These are phyloP conservation scores for Sylvia atricapilla DNA, from an alignment of 2,113 vertebrate species.

Conservation along the genomic window DNA sequence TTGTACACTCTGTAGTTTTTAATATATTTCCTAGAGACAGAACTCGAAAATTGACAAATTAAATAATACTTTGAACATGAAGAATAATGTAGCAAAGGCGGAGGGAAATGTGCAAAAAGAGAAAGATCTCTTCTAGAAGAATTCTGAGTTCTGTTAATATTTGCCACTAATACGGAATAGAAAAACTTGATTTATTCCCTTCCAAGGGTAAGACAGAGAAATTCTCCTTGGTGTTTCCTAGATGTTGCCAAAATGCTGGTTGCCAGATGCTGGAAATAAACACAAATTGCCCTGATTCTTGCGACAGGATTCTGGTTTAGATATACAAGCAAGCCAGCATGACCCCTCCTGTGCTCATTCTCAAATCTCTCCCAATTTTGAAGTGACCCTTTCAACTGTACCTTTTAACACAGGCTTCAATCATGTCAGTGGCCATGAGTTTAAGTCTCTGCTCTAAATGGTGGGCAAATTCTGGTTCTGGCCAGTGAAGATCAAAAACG, in stretches of 20 bases:
- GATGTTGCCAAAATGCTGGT: not conserved
- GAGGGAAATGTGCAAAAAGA: not conserved
- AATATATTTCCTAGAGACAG: not conserved
- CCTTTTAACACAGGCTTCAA: conserved; percentile 98
- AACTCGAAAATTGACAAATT: not conserved
- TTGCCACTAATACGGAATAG: not conserved
- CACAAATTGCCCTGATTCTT: not conserved
- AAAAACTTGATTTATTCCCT: not conserved
- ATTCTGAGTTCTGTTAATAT: not conserved
- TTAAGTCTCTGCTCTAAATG: conserved; percentile 97
- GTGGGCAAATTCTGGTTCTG: conserved; percentile 93
- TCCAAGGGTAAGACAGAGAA: not conserved
- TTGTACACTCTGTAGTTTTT: not conserved
- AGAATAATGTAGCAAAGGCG: not conserved
- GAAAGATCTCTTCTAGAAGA: not conserved
- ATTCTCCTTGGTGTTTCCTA: not conserved
- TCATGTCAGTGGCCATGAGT: conserved; percentile 98
- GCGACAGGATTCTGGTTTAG: not conserved
- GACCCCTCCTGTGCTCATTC: not conserved
- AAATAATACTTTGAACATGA: not conserved
- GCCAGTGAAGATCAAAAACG: conserved; percentile 93
- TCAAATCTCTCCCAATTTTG: not conserved
- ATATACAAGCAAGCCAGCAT: not conserved
- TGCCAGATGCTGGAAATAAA: not conserved
- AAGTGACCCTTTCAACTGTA: conserved; percentile 55